phyloP scores from a whole-genome alignment of 2,113 vertebrate species.

The Piaya cayana region DNA sequence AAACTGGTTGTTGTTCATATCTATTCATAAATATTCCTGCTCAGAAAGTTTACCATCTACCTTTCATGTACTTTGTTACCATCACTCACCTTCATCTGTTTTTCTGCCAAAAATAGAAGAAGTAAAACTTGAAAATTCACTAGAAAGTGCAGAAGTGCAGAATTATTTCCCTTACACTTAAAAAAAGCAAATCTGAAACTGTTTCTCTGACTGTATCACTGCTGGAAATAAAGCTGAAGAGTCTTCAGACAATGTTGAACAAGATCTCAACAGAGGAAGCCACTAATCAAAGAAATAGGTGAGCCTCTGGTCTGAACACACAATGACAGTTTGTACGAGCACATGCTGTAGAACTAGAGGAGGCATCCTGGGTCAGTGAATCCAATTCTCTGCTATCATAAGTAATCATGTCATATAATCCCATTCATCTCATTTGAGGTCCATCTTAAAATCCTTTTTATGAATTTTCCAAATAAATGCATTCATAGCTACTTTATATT shows the following conservation, averaged over 20 bases:
- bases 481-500: conserved; percentile 52
- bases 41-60: not conserved
- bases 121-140: not conserved
- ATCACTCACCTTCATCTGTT: not conserved
- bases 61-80: not conserved
- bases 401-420: conserved; percentile 65
- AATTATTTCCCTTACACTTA: not conserved
- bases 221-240: not conserved
- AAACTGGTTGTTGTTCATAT: not conserved
- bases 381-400: conserved; percentile 54
- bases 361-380: conserved; percentile 59
- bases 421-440: conserved; percentile 57
- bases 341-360: conserved; percentile 28
- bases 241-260: not conserved
- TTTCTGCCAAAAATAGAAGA: not conserved
- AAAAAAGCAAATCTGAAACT: not conserved
- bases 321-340: not conserved
- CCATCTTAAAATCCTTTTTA: conserved; percentile 50
- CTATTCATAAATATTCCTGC: not conserved
- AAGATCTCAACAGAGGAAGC: not conserved
- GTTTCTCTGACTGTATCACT: not conserved
- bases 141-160: not conserved
- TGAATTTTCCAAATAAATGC: conserved; percentile 50
- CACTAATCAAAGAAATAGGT: not conserved
- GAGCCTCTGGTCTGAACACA: not conserved